Evolutionary conservation across 2,888 invertebrate species (phyloP), one percentile per base, ranked within the genome.

Genomic region (Pseudococcus viburni): DNA sequence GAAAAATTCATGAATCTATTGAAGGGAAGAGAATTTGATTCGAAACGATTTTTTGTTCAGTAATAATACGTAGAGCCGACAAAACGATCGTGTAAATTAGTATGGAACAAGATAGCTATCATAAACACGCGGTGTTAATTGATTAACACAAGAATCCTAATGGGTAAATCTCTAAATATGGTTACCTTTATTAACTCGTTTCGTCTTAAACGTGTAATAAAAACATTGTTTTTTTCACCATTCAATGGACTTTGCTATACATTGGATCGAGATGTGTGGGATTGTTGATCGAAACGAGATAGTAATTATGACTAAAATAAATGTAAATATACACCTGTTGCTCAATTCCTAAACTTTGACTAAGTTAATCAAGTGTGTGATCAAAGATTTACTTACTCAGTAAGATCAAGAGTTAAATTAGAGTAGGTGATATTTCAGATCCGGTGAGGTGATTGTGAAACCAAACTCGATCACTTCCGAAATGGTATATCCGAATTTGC

Each of bases 161-260:
- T 73, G 33, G 73, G 33, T 15, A 33, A 73, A 73, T 73, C 3
- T 73, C 73, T 33, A 73, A 73, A 73, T 33, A 73, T 15, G 73
- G 73, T 39, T 33, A 73, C 73, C 73, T 33, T 73, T 33, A 73
- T 73, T 73, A 73, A 73, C 73, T 73, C 7, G 73, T 73, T 73
- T 73, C 33, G 12, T 73, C 73, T 73, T 68, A 17, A 73, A 73
- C 73, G 73, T 73, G 33, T 73, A 39, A 73, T 17, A 73, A 73
- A 39, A 39, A 73, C 73, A 73, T 73, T 73, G 73, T 73, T 73
- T 73, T 73, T 73, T 73, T 8, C 73, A 73, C 73, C 73, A 73
- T 73, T 73, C 33, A 39, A 17, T 39, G 33, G 15, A 33, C 9
- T 15, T 19, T 39, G 17, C 73, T 33, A 73, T 33, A 33, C 26